Evolutionary conservation across 2,888 invertebrate genomes (phyloP).

Genomic region (Calephelis perditalis): DNA sequence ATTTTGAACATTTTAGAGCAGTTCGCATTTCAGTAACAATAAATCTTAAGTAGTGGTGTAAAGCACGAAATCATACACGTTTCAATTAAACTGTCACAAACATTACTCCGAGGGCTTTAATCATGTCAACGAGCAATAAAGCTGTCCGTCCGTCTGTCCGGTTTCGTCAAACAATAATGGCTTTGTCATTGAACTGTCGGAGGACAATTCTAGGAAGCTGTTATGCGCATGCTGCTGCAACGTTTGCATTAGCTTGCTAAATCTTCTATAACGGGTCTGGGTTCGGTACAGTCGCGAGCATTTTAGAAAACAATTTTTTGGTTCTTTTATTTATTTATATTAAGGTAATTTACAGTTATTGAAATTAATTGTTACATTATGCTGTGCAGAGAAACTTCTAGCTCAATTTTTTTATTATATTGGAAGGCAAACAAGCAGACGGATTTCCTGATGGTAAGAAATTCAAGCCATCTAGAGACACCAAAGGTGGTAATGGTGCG

Average conservation of each 20-base stretch:
- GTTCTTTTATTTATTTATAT: too few relatives aligned
- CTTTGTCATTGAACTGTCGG: constrained; percentile 25
- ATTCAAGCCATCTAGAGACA: too few relatives aligned
- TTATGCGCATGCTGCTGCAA: not conserved
- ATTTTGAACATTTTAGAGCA: too few relatives aligned
- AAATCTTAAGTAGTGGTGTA: not conserved
- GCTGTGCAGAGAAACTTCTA: too few relatives aligned
- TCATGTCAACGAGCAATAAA: constrained; percentile 33
- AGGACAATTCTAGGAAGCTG: constrained; percentile 24
- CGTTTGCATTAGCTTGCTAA: constrained; percentile 7
- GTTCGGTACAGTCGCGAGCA: too few relatives aligned
- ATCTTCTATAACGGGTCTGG: constrained; percentile 4
- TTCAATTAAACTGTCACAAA: constrained; percentile 26
- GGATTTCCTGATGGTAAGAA: too few relatives aligned
- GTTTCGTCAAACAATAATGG: constrained; percentile 31
- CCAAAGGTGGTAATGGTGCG: too few relatives aligned
- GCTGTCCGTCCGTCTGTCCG: constrained; percentile 30
- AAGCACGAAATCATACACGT: constrained; percentile 7
- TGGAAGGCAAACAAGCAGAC: too few relatives aligned
- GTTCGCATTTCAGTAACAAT: not conserved
- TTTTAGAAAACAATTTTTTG: too few relatives aligned
- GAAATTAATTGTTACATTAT: too few relatives aligned
- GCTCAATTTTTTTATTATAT: too few relatives aligned
- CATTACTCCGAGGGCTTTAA: constrained; percentile 20
- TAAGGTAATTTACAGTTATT: too few relatives aligned